phyloP scores from a whole-genome alignment of 2,113 vertebrate genomes.

The Ptychochromis oligacanthus region DNA sequence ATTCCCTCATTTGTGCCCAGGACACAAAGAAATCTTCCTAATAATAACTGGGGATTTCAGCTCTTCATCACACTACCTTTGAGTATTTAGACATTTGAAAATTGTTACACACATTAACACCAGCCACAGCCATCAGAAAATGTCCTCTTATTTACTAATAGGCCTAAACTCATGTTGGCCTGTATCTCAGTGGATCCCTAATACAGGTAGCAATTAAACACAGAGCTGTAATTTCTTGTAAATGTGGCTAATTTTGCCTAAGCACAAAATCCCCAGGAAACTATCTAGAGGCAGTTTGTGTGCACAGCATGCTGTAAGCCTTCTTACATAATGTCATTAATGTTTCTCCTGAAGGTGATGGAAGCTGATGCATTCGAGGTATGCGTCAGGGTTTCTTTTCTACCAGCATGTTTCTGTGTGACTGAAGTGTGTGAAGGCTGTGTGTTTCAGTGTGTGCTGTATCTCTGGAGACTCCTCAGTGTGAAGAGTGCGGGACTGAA shows the following conservation, averaged over 20 bases:
- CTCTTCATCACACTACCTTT: background rate
- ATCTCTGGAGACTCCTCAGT: conserved; percentile 23
- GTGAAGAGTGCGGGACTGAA: conserved; percentile 5
- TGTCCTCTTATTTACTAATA: conserved; percentile 9
- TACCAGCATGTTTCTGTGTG: background rate
- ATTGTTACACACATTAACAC: background rate
- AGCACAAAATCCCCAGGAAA: conserved; percentile 12
- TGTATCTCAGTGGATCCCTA: background rate
- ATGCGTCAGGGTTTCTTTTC: background rate
- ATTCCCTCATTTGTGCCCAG: background rate
- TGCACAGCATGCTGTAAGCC: background rate
- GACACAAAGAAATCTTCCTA: background rate
- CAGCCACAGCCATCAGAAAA: background rate
- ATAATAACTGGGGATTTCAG: background rate
- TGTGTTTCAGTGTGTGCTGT: background rate
- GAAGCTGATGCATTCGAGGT: background rate
- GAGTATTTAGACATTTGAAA: background rate
- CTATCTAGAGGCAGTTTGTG: background rate
- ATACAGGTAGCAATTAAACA: background rate
- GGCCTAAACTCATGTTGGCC: background rate
- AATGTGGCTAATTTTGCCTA: background rate
- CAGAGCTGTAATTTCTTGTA: background rate
- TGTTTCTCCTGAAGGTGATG: conserved; percentile 27
- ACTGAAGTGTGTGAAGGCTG: conserved; percentile 10
- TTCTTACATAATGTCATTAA: conserved; percentile 17